Evolutionary conservation across 1,140 invertebrate genomes (phyloP).

Genomic region (Bradysia coprophila): DNA sequence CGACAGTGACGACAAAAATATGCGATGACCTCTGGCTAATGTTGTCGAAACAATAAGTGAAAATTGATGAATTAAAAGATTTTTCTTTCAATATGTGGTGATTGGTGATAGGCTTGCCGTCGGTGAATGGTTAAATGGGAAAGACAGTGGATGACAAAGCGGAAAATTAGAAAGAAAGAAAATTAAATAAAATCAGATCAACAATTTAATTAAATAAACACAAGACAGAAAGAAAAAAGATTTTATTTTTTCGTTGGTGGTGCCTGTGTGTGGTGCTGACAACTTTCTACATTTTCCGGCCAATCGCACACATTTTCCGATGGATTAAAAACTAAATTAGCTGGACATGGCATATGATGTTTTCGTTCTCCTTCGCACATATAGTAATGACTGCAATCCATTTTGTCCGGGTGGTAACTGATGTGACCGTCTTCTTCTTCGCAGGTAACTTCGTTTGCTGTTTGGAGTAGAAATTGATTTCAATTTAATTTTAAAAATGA

Average conservation of each 20-base stretch:
- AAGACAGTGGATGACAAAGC: no score
- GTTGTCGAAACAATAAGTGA: no score
- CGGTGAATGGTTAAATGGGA: no score
- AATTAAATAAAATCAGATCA: no score
- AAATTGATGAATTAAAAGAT: no score
- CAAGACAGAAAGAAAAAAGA: no score
- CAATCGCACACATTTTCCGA: constrained; percentile 91
- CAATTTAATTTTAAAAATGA: not conserved
- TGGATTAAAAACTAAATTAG: constrained; percentile 83
- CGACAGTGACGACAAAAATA: no score
- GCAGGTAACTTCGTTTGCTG: constrained; percentile 73
- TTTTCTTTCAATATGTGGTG: no score
- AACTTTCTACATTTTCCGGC: constrained; percentile 86
- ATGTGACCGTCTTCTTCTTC: constrained; percentile 89
- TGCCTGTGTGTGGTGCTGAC: constrained; percentile 60
- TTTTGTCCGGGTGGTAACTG: constrained; percentile 77
- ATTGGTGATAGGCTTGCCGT: no score
- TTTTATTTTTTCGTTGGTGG: constrained; percentile 35
- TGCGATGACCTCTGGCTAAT: no score
- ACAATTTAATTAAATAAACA: no score
- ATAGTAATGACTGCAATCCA: constrained; percentile 84
- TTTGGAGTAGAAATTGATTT: constrained; percentile 5
- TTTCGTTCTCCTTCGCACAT: constrained; percentile 92
- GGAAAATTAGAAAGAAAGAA: no score
- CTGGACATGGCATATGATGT: constrained; percentile 92